Base-by-base conservation (phyloP, 2,113 vertebrate genomes). In the Rhea americana region DNA sequence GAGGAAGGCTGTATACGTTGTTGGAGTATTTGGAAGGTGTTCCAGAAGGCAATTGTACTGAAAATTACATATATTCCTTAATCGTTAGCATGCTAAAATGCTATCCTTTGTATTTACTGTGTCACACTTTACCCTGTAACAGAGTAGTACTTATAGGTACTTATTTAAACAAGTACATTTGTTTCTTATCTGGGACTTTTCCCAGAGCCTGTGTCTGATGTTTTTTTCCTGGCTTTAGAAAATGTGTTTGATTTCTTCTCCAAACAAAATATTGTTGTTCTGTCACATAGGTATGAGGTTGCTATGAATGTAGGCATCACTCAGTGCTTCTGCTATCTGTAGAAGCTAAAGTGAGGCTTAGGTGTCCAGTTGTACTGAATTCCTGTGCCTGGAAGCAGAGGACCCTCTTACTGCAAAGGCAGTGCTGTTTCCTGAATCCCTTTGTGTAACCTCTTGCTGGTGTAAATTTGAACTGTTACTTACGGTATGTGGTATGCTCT, bases 371-470 rank as follows among this genome's bases (percentile, higher is more conserved):
- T 86, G 43, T 21, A 5, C 16, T 62, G 21, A 17, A 7, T 20
- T 26, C 9, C 41, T 72, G 81, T 80, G 43, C 13, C 37, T 59
- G 66, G 71, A 45, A 79, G 56, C 41, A 48, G 51, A 59, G 41
- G 9, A 5, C 3, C 0, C 3, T 85, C 17, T 11, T 0, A 4
- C 45, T 47, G 45, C 45, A 25, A 85, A 47, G 24, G 5, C 45
- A 51, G 6, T 12, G 53, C 11, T 0, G 0, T 61, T 35, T 14
- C 50, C 50, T 0, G 0, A 17, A 0, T 1, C 62, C 21, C 37
- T 85, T 62, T 4, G 0, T 4, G 4, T 30, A 25, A 15, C 53
- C 66, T 43, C 20, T 45, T 39, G 70, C 50, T 47, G 21, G 51
- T 75, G 32, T 43, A 10, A 18, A 47, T 11, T 1, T 39, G 79